Evolutionary conservation across 2,888 invertebrate genomes (phyloP).

Genomic region (Miltochrista miniata): DNA sequence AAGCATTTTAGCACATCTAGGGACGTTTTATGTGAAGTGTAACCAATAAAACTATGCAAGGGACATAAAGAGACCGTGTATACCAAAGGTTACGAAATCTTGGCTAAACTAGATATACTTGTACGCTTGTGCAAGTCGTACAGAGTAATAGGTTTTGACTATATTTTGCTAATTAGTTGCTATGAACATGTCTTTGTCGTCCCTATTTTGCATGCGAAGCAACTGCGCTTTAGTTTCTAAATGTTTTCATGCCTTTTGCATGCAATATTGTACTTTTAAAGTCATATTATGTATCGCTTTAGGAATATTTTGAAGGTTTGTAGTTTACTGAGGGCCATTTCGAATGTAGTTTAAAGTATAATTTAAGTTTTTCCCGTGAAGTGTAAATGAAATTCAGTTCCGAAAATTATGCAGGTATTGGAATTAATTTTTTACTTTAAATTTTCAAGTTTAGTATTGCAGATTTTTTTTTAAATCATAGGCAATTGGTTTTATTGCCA

Average conservation of each 20-base stretch:
- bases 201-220: constrained; percentile 4
- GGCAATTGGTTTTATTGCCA: too few species aligned
- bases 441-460: too few species aligned
- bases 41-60: constrained; percentile 10
- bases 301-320: too few species aligned
- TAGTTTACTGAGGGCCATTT: too few species aligned
- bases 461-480: too few species aligned
- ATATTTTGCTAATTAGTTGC: constrained; percentile 13
- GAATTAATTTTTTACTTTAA: too few species aligned
- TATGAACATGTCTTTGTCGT: constrained; percentile 10
- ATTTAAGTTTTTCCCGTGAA: too few species aligned
- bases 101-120: constrained; percentile 3
- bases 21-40: constrained; percentile 8
- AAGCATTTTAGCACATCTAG: not conserved
- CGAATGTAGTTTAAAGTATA: too few species aligned
- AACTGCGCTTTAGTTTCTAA: not conserved
- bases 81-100: constrained; percentile 8
- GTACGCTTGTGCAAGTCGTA: constrained; percentile 5
- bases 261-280: not conserved
- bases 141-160: constrained; percentile 9
- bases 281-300: too few species aligned
- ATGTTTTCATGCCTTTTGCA: not conserved
- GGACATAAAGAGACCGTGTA: constrained; percentile 7
- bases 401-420: too few species aligned
- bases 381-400: too few species aligned